Conservation (phyloP, 2,888 invertebrate species). For the Lypha dubia region DNA sequence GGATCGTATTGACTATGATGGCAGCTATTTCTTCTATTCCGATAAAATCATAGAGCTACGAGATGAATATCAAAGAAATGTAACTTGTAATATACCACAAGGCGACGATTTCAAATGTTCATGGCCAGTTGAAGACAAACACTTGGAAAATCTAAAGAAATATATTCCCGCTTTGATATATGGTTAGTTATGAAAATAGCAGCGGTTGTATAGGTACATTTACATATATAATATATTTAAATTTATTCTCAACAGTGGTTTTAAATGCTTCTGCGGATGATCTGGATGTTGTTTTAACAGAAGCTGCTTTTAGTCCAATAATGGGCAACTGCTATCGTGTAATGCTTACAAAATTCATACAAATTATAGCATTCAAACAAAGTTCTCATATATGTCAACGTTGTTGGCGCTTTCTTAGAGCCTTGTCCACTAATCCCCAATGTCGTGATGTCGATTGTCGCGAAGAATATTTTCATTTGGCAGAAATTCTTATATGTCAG, state of each 20-base stretch:
- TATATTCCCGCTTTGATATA: conserved; percentile 79
- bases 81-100: conserved; percentile 75
- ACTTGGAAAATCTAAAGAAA: conserved; percentile 77
- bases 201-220: neutral
- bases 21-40: conserved; percentile 81
- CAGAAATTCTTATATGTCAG: conserved; percentile 81
- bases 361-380: conserved; percentile 81
- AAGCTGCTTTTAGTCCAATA: conserved; percentile 78
- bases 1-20: conserved; percentile 82
- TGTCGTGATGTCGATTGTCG: conserved; percentile 79
- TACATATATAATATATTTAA: neutral
- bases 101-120: conserved; percentile 77
- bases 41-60: conserved; percentile 82
- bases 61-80: conserved; percentile 81
- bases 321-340: conserved; percentile 81
- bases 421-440: conserved; percentile 79
- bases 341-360: conserved; percentile 80
- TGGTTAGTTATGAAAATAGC: conserved; percentile 71
- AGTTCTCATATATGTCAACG: conserved; percentile 78
- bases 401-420: conserved; percentile 80
- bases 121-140: conserved; percentile 80
- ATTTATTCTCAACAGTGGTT: conserved; percentile 72
- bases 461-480: conserved; percentile 80
- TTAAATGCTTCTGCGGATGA: conserved; percentile 78
- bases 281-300: conserved; percentile 75